Evolutionary conservation across 2,113 vertebrate species (phyloP).

Genomic region (Oncorhynchus clarkii): DNA sequence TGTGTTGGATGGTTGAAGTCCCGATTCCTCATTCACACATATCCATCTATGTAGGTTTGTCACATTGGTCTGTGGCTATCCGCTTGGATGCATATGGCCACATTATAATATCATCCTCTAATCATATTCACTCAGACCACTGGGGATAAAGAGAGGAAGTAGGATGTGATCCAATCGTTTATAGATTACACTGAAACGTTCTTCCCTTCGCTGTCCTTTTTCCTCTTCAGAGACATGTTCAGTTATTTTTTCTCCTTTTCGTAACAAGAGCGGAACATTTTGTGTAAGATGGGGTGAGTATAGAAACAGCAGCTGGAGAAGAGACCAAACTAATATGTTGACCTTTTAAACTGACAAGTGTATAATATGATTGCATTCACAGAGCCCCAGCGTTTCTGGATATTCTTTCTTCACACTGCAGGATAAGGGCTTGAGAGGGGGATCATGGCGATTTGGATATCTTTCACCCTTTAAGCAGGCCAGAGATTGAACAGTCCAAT

Average conservation of each 20-base stretch:
- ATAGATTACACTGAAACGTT: not conserved
- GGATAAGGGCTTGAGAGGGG: slow-evolving; percentile 30
- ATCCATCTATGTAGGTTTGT: slow-evolving; percentile 9
- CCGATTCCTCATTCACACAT: slow-evolving; percentile 14
- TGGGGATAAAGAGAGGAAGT: not conserved
- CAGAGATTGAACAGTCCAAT: slow-evolving; percentile 46
- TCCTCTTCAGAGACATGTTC: not conserved
- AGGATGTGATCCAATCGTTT: not conserved
- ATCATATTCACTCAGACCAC: not conserved
- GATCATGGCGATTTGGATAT: slow-evolving; percentile 48
- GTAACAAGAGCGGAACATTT: slow-evolving; percentile 4
- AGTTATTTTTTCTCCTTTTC: not conserved
- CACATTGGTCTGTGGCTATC: slow-evolving; percentile 6
- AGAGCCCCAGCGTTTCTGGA: slow-evolving; percentile 38
- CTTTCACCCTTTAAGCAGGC: slow-evolving; percentile 35
- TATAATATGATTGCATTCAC: slow-evolving; percentile 63
- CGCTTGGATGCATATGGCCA: not conserved
- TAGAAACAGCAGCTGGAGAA: slow-evolving; percentile 17
- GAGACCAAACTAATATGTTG: slow-evolving; percentile 61
- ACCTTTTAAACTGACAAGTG: slow-evolving; percentile 73
- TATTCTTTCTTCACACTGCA: slow-evolving; percentile 38
- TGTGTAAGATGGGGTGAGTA: slow-evolving; percentile 16
- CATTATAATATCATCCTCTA: not conserved
- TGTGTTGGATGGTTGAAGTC: slow-evolving; percentile 28
- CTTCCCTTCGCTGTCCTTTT: not conserved